phyloP scores from a whole-genome alignment of 2,888 invertebrate species.

The Andrena bicolor region DNA sequence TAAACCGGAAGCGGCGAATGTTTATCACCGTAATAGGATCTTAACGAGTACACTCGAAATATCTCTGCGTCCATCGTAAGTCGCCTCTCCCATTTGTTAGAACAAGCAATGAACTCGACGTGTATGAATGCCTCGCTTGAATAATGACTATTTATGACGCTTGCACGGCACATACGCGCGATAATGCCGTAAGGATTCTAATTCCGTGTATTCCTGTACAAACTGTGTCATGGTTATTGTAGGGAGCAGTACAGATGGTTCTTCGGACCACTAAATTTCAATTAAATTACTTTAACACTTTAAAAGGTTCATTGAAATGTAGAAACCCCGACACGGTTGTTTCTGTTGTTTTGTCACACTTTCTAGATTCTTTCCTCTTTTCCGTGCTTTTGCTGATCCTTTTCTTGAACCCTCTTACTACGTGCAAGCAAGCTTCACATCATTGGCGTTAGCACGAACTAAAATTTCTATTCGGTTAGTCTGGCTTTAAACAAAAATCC shows the following conservation, averaged over 20 bases:
- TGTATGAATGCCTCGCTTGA: constrained; percentile 31
- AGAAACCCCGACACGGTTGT: not conserved
- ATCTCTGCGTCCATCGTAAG: not conserved
- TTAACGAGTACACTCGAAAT: constrained; percentile 20
- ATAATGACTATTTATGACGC: constrained; percentile 56
- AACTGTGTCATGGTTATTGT: constrained; percentile 32
- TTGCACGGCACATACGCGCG: constrained; percentile 8
- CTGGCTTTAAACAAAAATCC: constrained; percentile 11
- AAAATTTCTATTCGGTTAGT: constrained; percentile 36
- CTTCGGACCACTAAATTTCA: constrained; percentile 15
- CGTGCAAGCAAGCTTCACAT: not conserved
- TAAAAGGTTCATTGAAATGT: not conserved
- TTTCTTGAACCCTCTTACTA: not conserved
- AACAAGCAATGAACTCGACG: constrained; percentile 31
- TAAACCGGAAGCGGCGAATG: not conserved
- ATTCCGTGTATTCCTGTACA: constrained; percentile 6
- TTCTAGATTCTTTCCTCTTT: not conserved
- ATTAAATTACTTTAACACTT: not conserved
- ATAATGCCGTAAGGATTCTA: constrained; percentile 37
- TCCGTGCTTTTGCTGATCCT: not conserved
- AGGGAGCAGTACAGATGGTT: not conserved
- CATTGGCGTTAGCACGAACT: constrained; percentile 5
- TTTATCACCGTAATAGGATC: constrained; percentile 18
- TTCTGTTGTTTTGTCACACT: not conserved
- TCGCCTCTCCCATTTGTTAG: constrained; percentile 32